phyloP scores from a whole-genome alignment of 2,888 invertebrate genomes.

The Frankliniella fusca region DNA sequence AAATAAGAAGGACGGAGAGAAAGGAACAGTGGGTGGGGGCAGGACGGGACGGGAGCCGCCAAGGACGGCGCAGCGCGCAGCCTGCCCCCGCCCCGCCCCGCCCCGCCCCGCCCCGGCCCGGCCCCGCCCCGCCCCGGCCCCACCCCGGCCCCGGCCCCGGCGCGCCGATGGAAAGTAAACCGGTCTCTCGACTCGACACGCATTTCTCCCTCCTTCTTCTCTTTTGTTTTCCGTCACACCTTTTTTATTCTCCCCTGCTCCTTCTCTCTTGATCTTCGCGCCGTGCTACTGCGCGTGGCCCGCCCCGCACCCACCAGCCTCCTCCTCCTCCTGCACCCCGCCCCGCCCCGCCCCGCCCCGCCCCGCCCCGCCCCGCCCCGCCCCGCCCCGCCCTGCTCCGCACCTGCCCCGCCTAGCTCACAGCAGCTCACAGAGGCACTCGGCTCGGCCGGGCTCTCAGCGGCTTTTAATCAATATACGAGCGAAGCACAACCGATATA shows the following conservation, averaged over 20 bases:
- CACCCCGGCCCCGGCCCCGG: not conserved
- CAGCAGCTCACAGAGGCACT: no score
- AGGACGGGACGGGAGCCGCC: not conserved
- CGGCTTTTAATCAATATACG: no score
- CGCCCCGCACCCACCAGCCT: no score
- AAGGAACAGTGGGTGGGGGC: not conserved
- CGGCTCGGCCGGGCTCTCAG: no score
- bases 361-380: no score
- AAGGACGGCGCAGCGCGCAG: not conserved
- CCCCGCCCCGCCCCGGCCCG: not conserved
- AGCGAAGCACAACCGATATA: no score
- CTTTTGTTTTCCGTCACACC: conserved; percentile 9
- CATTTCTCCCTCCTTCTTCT: not conserved
- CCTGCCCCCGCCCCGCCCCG: not conserved
- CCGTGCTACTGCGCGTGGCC: no score
- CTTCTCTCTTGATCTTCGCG: no score
- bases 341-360: no score
- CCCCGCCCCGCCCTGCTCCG: no score
- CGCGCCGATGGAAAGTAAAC: conserved; percentile 11
- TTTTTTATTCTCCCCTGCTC: not conserved
- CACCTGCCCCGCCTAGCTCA: no score
- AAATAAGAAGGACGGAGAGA: not conserved
- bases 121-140: not conserved
- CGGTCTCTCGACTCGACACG: not conserved
- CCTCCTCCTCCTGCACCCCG: no score